Evolutionary conservation across 2,888 invertebrate species (phyloP), one percentile per base, ranked within the genome.

Genomic region (Cryptocheilus praepositus): DNA sequence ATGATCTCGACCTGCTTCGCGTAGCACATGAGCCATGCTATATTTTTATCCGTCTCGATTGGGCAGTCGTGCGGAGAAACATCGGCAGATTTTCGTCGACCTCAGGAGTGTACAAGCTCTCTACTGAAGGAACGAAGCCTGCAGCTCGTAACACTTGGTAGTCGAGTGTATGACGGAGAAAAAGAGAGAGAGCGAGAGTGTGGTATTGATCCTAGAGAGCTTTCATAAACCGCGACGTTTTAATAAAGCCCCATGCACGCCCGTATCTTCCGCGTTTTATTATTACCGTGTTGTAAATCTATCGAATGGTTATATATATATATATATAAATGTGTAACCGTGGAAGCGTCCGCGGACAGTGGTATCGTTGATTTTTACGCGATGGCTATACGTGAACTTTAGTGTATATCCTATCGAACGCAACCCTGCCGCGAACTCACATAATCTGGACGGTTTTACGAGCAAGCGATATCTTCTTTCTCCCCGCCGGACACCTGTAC

Each of bases 401-500:
- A 51, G 3, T 46, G 25, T 52, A 21, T 21, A 18, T 7, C 45
- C 25, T 22, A 43, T 36, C 19, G 16, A n/a, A n/a, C 25, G 11
- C 61, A 25, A 16, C 8, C 25, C 11, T 22, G 52, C 0, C 36
- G 4, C 46, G 53, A 18, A 44, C 49, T 25, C 61, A 22, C 61
- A 68, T 73, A 73, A 73, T 74, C 71, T 73, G 68, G 25, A 25
- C 57, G 49, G 64, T 61, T 74, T 74, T 74, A 74, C 74, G 73
- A 74, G 66, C 61, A 52, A 60, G 54, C 73, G 71, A 73, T 72
- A 70, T 72, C 72, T 73, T 62, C 67, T 61, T 64, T 59, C 22
- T 21, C 21, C 16, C 53, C 21, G 36, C 8, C 36, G 36, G 36
- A 36, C 11, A 36, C 36, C 36, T 36, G 36, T 72, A 52, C 73